phyloP scores from a whole-genome alignment of 2,113 vertebrate genomes.

The Pygoscelis adeliae region DNA sequence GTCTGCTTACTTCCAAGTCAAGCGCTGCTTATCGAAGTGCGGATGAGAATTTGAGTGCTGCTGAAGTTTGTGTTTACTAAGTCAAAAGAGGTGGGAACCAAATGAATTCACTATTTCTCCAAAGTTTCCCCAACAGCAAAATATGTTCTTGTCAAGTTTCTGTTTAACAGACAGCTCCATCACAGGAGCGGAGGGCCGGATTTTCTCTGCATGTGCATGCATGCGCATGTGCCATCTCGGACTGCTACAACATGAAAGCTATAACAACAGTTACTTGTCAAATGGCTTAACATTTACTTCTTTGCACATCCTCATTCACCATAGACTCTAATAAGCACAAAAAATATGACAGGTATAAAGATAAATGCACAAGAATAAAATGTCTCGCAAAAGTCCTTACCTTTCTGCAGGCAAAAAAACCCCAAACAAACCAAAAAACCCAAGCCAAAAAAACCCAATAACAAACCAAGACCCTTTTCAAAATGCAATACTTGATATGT shows the following conservation, averaged over 20 bases:
- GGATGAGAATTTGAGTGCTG: conserved; percentile 30
- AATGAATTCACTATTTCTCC: conserved; percentile 44
- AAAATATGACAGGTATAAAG: conserved; percentile 29
- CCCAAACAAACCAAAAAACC: not conserved
- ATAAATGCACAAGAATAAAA: conserved; percentile 46
- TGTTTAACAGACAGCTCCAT: conserved; percentile 68
- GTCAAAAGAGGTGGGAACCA: conserved; percentile 48
- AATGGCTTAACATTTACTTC: conserved; percentile 55
- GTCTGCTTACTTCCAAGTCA: conserved; percentile 63
- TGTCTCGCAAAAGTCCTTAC: conserved; percentile 65
- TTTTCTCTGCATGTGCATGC: conserved; percentile 43
- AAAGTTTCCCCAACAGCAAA: conserved; percentile 58
- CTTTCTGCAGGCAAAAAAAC: conserved; percentile 55
- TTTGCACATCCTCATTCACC: conserved; percentile 60
- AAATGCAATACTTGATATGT: conserved; percentile 84
- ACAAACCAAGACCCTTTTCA: conserved; percentile 65
- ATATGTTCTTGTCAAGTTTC: conserved; percentile 35
- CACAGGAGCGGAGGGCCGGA: conserved; percentile 69
- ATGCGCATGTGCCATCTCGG: conserved; percentile 39
- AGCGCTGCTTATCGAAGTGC: not conserved
- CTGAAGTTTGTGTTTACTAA: conserved; percentile 28
- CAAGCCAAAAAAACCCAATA: conserved; percentile 29
- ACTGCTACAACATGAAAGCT: conserved; percentile 53
- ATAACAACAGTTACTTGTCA: conserved; percentile 33
- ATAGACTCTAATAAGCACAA: conserved; percentile 61